phyloP scores from a whole-genome alignment of 2,113 vertebrate genomes.

The Cebidichthys violaceus region DNA sequence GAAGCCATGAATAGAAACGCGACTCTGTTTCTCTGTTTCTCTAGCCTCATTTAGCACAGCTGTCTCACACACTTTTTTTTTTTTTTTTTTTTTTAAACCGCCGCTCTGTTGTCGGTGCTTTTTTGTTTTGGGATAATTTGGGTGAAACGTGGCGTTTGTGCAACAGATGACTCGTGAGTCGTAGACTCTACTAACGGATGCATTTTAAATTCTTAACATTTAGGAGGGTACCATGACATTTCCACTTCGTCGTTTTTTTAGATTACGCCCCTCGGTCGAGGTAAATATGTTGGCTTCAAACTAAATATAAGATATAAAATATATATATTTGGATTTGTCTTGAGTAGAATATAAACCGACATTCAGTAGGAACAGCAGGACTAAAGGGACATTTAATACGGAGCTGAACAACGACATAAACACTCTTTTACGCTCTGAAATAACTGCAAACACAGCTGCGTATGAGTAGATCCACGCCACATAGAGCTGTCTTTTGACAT shows the following conservation, averaged over 20 bases:
- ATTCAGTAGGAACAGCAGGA: neutral
- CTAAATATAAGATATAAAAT: neutral
- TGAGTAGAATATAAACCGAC: neutral
- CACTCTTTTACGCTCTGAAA: neutral
- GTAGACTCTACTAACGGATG: slow-evolving; percentile 27
- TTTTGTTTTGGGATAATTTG: neutral
- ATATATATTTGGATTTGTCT: too few species aligned
- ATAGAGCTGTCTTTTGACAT: neutral
- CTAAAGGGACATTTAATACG: neutral
- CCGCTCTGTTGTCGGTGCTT: slow-evolving; percentile 1
- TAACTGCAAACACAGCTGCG: neutral
- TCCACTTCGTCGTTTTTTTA: slow-evolving; percentile 20
- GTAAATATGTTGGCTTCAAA: neutral
- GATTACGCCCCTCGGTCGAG: neutral
- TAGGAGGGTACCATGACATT: slow-evolving; percentile 64
- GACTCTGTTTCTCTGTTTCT: slow-evolving; percentile 13
- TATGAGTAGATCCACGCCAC: neutral
- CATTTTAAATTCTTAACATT: slow-evolving; percentile 17
- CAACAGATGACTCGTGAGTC: slow-evolving; percentile 19
- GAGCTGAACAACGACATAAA: neutral
- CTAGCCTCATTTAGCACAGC: slow-evolving; percentile 34
- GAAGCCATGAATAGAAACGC: slow-evolving; percentile 24
- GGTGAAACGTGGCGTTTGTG: slow-evolving; percentile 1
- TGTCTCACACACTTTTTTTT: neutral
- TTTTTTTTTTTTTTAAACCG: neutral